Conservation (phyloP, 2,113 vertebrate species). For the Ochotona princeps region DNA sequence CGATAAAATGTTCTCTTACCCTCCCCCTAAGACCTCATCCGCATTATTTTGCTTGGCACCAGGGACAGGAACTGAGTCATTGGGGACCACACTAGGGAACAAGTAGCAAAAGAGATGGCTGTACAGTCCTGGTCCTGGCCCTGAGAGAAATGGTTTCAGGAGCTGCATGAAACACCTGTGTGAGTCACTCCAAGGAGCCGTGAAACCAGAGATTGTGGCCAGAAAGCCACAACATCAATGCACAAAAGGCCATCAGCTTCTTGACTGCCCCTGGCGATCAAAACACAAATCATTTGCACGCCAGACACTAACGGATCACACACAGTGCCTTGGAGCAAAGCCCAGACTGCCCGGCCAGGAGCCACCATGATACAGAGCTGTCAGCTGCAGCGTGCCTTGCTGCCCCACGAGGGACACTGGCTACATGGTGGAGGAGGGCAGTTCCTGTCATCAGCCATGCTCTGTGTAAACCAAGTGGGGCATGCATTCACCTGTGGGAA, state of each 20-base stretch:
- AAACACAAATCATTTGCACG: not conserved
- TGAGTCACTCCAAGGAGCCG: not conserved
- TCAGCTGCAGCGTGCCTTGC: fast-evolving
- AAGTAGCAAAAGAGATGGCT: not conserved
- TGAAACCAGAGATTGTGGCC: not conserved
- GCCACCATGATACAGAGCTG: not conserved
- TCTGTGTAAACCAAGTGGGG: not conserved
- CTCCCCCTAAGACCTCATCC: too few relatives aligned
- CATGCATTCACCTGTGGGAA: not conserved
- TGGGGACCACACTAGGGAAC: too few relatives aligned
- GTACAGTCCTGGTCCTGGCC: not conserved
- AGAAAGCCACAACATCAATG: not conserved
- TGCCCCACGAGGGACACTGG: not conserved
- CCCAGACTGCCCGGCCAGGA: not conserved
- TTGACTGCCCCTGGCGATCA: not conserved
- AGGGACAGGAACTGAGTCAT: too few relatives aligned
- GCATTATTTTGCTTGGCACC: too few relatives aligned
- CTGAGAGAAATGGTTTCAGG: not conserved
- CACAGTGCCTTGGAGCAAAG: not conserved
- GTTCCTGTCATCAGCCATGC: not conserved
- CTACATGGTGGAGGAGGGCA: too few relatives aligned
- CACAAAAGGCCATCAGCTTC: not conserved
- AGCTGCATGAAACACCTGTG: not conserved
- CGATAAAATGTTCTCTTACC: too few relatives aligned
- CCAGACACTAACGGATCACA: not conserved